Evolutionary conservation across 2,113 vertebrate species (phyloP), one percentile per base, ranked within the genome.

Genomic region (Myotis yumanensis): DNA sequence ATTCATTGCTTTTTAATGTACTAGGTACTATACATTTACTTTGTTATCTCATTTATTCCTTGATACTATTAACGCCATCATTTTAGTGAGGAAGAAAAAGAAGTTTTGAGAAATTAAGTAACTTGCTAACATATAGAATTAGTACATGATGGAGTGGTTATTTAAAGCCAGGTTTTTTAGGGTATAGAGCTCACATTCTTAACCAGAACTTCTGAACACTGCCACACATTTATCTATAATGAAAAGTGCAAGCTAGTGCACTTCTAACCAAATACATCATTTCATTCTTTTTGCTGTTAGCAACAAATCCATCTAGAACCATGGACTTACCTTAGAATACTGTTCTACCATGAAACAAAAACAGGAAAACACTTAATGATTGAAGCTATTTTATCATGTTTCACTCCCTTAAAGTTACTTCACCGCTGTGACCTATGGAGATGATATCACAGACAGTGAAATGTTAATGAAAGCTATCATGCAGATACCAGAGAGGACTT

Each of bases 41-140:
- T 96, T 52, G n/a, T 79, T 22, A 68, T 40, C 71, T 94, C 11
- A 87, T 73, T 84, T 87, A 79, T 48, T 86, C 43, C 23, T 5
- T 10, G 32, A 92, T 43, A 52, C 32, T 94, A 81, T 54, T 72
- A 88, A 80, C 32, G 32, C 6, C 11, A 83, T 80, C 57, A 59
- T 66, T 48, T 95, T 83, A 90, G 7, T 87, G 57, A 52, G 68
- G n/a, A 73, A 83, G 14, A 77, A 76, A 66, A 46, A 28, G 37
- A 66, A 4, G 32, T 62, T 93, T 96, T 62, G 25, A 89, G 35
- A 75, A 86, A 89, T 75, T 46, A 93, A 90, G 69, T 46, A 89
- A 86, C 17, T 86, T 89, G 7, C 20, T 75, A 72, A 83, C 10
- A 28, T 89, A 48, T 30, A 80, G 16, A 91, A 25, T 16, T 68